Evolutionary conservation across 2,888 invertebrate genomes (phyloP).

Genomic region (Gastrophysa polygoni): DNA sequence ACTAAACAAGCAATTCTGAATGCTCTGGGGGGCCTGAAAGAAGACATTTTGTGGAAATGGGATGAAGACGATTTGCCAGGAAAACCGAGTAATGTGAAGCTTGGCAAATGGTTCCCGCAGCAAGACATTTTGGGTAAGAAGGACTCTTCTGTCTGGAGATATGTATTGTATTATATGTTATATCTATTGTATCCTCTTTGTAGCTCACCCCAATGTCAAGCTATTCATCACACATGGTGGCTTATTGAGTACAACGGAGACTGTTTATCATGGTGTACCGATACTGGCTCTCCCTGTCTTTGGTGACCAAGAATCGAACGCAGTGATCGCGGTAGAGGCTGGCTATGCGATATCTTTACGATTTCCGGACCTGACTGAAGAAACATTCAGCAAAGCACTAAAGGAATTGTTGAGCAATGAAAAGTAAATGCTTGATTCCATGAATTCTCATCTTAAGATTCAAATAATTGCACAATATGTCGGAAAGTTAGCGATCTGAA

Average conservation of each 20-base stretch:
- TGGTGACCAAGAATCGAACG: slow-evolving; percentile 1
- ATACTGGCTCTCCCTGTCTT: not conserved
- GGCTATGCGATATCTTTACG: not conserved
- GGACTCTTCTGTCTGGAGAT: no score
- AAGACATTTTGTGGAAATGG: slow-evolving; percentile 73
- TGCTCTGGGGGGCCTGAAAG: slow-evolving; percentile 65
- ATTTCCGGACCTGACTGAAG: slow-evolving; percentile 47
- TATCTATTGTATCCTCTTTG: no score
- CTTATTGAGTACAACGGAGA: not conserved
- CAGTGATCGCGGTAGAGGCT: not conserved
- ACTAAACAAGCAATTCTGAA: slow-evolving; percentile 62
- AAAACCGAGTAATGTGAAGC: slow-evolving; percentile 38
- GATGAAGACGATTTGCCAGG: slow-evolving; percentile 52
- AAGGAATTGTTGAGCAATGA: slow-evolving; percentile 57
- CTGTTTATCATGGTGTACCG: slow-evolving; percentile 1
- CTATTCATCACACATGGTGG: slow-evolving; percentile 4
- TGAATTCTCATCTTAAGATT: no score
- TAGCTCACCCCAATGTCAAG: slow-evolving; percentile 10
- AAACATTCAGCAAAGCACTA: slow-evolving; percentile 52
- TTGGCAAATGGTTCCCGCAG: not conserved
- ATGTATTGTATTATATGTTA: no score
- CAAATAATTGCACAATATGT: no score
- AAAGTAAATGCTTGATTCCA: slow-evolving; percentile 27
- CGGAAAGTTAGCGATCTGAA: no score
- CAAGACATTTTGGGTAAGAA: slow-evolving; percentile 57